These are phyloP conservation scores for Bombus waltoni DNA, from an alignment of 1,140 invertebrate genomes.

Conservation along the genomic window DNA sequence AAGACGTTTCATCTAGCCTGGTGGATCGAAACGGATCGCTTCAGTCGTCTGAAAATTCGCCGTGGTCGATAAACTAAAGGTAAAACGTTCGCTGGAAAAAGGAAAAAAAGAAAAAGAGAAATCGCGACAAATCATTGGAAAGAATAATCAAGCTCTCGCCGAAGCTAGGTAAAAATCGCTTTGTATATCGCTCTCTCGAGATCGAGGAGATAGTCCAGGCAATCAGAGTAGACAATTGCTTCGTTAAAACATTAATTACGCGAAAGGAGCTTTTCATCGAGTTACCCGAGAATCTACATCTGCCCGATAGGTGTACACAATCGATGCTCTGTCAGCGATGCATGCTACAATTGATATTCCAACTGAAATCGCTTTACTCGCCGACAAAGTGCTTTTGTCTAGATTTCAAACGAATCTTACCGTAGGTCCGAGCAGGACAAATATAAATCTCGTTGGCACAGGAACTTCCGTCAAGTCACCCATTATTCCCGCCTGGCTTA, in stretches of 20 bases:
- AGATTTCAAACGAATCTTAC: slow-evolving; percentile 76
- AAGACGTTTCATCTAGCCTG: too few species aligned
- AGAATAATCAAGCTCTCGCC: slow-evolving; percentile 26
- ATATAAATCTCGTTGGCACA: slow-evolving; percentile 97
- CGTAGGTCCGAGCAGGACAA: slow-evolving; percentile 95
- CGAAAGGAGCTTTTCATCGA: background rate
- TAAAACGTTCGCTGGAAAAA: too few species aligned
- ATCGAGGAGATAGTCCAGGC: slow-evolving; percentile 5
- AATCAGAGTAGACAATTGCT: slow-evolving; percentile 52
- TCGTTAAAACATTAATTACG: slow-evolving; percentile 54
- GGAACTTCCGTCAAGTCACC: slow-evolving; percentile 98
- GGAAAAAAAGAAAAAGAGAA: too few species aligned
- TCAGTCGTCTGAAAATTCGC: background rate
- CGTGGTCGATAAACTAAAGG: background rate
- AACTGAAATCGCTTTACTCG: background rate
- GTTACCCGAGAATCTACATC: background rate
- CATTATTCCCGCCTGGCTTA: slow-evolving; percentile 94
- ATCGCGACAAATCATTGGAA: background rate
- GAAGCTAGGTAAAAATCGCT: slow-evolving; percentile 23
- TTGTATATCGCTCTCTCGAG: slow-evolving; percentile 2
- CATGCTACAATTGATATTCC: background rate
- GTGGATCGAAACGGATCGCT: background rate
- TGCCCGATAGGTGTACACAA: background rate
- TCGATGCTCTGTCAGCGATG: background rate
- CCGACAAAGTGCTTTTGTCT: background rate